These are phyloP conservation scores for Melopsittacus undulatus DNA, from an alignment of 2,797 vertebrate species.

Conservation along the genomic window DNA sequence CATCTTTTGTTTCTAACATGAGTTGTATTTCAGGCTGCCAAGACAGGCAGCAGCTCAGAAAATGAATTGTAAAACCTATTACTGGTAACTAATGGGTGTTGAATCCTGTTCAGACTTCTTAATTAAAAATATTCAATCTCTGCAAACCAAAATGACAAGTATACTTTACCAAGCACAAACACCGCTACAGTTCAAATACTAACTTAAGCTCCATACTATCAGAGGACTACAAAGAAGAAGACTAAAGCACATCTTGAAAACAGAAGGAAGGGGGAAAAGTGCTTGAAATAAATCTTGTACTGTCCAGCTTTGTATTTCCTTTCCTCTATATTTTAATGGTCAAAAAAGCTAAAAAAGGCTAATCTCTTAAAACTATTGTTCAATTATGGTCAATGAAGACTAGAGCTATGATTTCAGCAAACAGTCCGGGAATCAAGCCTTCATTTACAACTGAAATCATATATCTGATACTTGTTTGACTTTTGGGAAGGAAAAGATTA, in stretches of 20 bases:
- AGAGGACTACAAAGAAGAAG: background rate
- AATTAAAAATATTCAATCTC: background rate
- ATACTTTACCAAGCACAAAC: background rate
- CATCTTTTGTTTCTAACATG: background rate
- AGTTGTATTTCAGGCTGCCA: background rate
- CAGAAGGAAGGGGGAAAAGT: background rate
- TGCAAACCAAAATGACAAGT: background rate
- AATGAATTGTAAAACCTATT: background rate
- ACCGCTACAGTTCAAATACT: background rate
- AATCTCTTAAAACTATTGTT: background rate
- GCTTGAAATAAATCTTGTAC: background rate
- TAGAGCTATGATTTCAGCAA: background rate
- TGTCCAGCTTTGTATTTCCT: background rate
- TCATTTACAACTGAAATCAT: background rate
- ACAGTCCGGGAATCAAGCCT: background rate
- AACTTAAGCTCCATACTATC: background rate
- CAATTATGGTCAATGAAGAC: background rate
- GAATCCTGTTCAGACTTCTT: background rate
- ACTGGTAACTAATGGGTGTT: background rate
- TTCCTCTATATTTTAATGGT: conserved; percentile 3
- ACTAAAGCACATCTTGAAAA: conserved; percentile 10
- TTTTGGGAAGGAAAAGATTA: conserved; percentile 2
- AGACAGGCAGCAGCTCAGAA: background rate
- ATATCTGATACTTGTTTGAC: background rate
- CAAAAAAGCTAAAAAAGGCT: background rate